Evolutionary conservation across 2,797 vertebrate species (phyloP), one percentile per base, ranked within the genome.

Genomic region (Linurgus olivaceus): DNA sequence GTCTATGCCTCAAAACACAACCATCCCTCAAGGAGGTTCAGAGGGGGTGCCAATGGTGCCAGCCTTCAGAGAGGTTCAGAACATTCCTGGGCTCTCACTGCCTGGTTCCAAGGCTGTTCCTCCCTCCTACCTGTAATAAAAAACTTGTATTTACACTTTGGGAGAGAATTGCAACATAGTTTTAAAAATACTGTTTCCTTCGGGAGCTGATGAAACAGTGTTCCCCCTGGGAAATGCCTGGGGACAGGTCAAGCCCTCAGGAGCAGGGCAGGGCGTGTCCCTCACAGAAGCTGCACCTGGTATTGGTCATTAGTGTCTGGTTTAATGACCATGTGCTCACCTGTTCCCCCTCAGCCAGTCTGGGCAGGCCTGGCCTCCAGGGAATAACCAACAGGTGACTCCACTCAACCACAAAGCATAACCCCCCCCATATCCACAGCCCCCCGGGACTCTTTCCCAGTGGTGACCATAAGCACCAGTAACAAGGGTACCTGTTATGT

Each of bases 161-260:
- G 18, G 25, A 28, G 17, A 68, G 38, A 54, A 52, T 6, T 47
- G 33, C 47, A 79, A 33, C 18, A 1, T 1, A 25, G 62, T 85
- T 96, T 96, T 88, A 95, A 95, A 97, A 97, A 89, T 61, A 89
- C 57, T 3, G 50, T 47, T 20, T 47, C 37, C 71, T n/a, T 42
- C 44, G 81, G 94, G 76, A 91, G 96, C 94, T 98, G 97, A 97
- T 96, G 97, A 97, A 97, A 97, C 45, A 63, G 28, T 90, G 38
- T 26, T 67, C 61, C 26, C 54, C 48, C 3, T 54, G 2, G 81
- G 74, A 81, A 48, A 17, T 4, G 38, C 93, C 93, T 48, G 11
- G 51, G 38, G 96, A 90, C 33, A 38, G 61, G 62, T 4, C 33
- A 9, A 18, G 63, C 5, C 58, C 51, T n/a, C 82, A 98, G 97